Conservation (phyloP, 1,140 invertebrate species). For the Diorhabda carinulata region DNA sequence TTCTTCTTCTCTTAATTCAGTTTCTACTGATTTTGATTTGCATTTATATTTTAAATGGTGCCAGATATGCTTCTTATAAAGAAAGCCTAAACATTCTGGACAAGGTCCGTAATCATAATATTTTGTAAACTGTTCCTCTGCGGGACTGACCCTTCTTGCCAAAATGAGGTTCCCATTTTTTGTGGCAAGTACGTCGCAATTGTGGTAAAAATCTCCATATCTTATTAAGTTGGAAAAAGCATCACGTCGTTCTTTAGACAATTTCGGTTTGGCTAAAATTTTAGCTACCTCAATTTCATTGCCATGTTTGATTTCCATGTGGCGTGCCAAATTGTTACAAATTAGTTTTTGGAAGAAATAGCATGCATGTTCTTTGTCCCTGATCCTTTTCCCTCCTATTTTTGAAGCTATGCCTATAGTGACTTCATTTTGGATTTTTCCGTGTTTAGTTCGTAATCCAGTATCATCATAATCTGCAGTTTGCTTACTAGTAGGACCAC, state of each 20-base stretch:
- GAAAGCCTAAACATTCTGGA: conserved; percentile 12
- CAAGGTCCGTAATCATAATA: conserved; percentile 22
- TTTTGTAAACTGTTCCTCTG: conserved; percentile 8
- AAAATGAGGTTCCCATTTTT: conserved; percentile 14
- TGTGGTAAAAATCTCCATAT: conserved; percentile 18
- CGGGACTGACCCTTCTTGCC: conserved; percentile 6
- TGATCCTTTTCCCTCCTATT: conserved; percentile 18
- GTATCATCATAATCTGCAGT: too few relatives aligned
- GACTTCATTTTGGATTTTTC: too few relatives aligned
- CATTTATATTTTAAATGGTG: conserved; percentile 15
- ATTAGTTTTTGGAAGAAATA: conserved; percentile 20
- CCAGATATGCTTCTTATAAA: conserved; percentile 12
- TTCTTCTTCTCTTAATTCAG: neutral
- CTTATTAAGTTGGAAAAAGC: conserved; percentile 9
- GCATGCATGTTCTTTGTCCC: conserved; percentile 17
- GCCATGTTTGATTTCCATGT: too few relatives aligned
- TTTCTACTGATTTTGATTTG: neutral
- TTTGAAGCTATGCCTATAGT: too few relatives aligned
- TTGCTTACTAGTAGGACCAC: too few relatives aligned
- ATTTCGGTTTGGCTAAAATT: conserved; percentile 12
- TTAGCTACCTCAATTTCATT: conserved; percentile 18
- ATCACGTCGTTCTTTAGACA: conserved; percentile 13
- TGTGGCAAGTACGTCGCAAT: conserved; percentile 14
- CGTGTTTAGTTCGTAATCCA: too few relatives aligned
- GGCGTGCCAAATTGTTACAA: conserved; percentile 16